A percentile compares a stretch with the other conserved stretches of the same genome.
These are phyloP conservation scores for Hyalella azteca DNA, from an alignment of 2,888 invertebrate genomes.

Conservation along the genomic window DNA sequence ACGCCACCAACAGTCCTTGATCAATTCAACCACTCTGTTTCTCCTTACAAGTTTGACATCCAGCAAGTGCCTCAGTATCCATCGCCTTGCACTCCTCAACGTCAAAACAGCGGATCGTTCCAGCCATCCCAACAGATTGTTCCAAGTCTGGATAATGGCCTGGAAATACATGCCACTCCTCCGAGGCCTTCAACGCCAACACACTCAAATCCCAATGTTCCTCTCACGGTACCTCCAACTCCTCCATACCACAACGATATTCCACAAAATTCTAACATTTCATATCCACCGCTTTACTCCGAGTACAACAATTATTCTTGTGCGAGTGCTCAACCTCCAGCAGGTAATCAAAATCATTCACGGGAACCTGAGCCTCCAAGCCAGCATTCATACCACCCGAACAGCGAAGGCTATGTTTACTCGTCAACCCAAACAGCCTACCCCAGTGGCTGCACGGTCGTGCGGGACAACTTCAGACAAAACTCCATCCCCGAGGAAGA, in stretches of 20 bases:
- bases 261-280: background rate
- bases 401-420: background rate
- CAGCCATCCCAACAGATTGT: slow-evolving; percentile 8
- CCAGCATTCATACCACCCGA: background rate
- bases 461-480: background rate
- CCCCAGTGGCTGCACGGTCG: slow-evolving; percentile 1
- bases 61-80: slow-evolving; percentile 22
- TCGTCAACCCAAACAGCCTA: background rate
- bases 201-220: background rate
- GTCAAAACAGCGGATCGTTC: slow-evolving; percentile 6
- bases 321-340: background rate
- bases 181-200: background rate
- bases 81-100: slow-evolving; percentile 10
- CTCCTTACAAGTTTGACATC: background rate
- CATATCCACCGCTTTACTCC: background rate
- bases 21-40: background rate
- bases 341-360: background rate
- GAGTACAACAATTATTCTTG: background rate
- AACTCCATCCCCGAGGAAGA: background rate
- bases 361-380: background rate
- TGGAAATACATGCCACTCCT: background rate
- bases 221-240: background rate
- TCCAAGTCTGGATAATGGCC: background rate
- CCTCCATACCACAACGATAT: slow-evolving; percentile 20
- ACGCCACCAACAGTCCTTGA: background rate